phyloP scores from a whole-genome alignment of 2,797 vertebrate genomes.

The Pelobates cultripes region DNA sequence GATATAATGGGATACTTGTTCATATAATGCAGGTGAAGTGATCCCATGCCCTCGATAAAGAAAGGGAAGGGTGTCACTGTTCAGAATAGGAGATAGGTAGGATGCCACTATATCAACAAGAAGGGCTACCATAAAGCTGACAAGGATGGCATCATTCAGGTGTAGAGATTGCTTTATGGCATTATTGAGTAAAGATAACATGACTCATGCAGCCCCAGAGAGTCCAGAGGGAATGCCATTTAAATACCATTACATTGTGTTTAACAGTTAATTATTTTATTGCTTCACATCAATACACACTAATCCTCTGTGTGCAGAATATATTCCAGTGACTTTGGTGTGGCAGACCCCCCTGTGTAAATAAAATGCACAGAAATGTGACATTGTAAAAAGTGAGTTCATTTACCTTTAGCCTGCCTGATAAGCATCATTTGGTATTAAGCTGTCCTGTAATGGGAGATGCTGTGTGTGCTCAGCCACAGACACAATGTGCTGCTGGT shows the following conservation, averaged over 20 bases:
- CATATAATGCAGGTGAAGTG: too few species aligned
- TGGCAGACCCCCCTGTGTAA: background rate
- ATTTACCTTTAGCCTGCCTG: too few species aligned
- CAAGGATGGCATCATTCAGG: too few species aligned
- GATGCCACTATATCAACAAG: too few species aligned
- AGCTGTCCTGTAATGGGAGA: background rate
- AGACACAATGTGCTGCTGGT: constrained; percentile 30
- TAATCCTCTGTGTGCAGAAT: background rate
- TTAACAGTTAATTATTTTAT: background rate
- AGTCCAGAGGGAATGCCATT: background rate
- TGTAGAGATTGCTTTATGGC: too few species aligned
- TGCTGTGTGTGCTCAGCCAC: background rate
- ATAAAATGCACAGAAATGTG: background rate
- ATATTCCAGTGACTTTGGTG: background rate
- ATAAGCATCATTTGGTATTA: background rate
- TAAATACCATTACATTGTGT: background rate
- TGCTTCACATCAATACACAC: background rate
- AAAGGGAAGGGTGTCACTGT: too few species aligned
- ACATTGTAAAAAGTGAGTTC: background rate
- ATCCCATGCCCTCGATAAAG: too few species aligned
- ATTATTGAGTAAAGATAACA: background rate
- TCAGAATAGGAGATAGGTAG: too few species aligned
- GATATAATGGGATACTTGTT: too few species aligned
- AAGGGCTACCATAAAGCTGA: too few species aligned
- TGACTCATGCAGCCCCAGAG: background rate